Evolutionary conservation across 2,113 vertebrate genomes (phyloP).

Genomic region (Zosterops pallidus): DNA sequence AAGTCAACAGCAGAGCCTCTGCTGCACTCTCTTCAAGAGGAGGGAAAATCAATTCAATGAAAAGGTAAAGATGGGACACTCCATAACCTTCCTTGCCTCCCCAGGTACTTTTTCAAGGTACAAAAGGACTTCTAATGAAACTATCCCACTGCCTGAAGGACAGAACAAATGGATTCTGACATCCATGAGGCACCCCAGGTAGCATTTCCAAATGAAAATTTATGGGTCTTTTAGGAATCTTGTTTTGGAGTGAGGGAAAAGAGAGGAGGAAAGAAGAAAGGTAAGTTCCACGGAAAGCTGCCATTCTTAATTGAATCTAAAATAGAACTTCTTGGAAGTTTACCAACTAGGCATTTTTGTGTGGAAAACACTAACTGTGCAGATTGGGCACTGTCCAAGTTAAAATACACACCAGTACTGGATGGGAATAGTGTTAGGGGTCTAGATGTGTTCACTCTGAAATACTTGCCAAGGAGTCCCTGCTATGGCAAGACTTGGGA

Average conservation of each 20-base stretch:
- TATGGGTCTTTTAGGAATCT: not conserved
- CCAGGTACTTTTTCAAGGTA: not conserved
- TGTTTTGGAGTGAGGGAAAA: not conserved
- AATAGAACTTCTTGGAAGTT: conserved; percentile 40
- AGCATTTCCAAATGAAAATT: not conserved
- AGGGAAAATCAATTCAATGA: not conserved
- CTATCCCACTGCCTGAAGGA: not conserved
- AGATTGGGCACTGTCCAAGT: conserved; percentile 25
- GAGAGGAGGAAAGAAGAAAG: not conserved
- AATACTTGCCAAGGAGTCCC: not conserved
- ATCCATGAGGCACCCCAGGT: not conserved
- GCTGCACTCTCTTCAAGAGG: not conserved
- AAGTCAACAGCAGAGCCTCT: not conserved
- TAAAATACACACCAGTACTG: conserved; percentile 39
- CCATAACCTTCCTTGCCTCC: accelerated
- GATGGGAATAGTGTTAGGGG: not conserved
- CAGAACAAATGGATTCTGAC: not conserved
- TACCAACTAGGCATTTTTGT: conserved; percentile 45
- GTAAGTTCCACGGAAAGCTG: conserved; percentile 5
- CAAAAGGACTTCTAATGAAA: not conserved
- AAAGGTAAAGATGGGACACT: not conserved
- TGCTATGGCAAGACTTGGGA: not conserved
- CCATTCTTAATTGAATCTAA: conserved; percentile 30
- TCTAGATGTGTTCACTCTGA: conserved; percentile 1
- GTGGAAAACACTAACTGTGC: conserved; percentile 46